Base-by-base conservation (phyloP, 2,113 vertebrate genomes). In the Microcebus murinus region DNA sequence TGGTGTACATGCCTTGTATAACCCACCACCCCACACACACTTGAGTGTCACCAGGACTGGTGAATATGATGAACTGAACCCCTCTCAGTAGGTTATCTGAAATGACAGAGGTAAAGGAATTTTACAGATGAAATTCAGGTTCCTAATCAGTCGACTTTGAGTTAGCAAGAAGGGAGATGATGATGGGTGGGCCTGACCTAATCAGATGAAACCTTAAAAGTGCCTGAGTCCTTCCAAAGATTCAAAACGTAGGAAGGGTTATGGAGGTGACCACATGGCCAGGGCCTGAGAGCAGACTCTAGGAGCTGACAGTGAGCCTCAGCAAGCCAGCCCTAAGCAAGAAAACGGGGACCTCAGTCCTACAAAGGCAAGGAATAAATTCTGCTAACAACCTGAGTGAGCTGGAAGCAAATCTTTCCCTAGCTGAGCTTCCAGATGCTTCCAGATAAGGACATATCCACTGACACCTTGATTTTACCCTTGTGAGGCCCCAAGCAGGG, bases 321-420 rank as follows among this genome's bases (percentile, higher is more conserved):
- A 3, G 29, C 3, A 0, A 0, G 15, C 14, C 4, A 10, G 8
- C 6, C 8, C 29, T 8, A 25, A 31, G 36, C 2, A 9, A 39
- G n/a, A 21, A 82, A 45, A 39, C 1, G 3, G 23, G 21, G n/a
- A 20, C 18, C 8, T 55, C 34, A 1, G 9, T 57, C 11, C 23
- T 11, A 1, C 0, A 13, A 15, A 0, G 3, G 8, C 12, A 52
- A 55, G 57, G n/a, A 21, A 36, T 6, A 1, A 63, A 25, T 39
- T 65, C 27, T 84, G 0, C 25, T 39, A 20, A 20, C 14, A 50
- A 8, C 18, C 1, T 1, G 12, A 61, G 34, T 71, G 48, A 65
- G 7, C 13, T 18, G 10, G 20, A 57, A 81, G 25, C 27, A 39
- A 31, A 12, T 20, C 4, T 71, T 45, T 20, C 5, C 25, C 57